phyloP scores from a whole-genome alignment of 2,113 vertebrate genomes.

The Pandion haliaetus region DNA sequence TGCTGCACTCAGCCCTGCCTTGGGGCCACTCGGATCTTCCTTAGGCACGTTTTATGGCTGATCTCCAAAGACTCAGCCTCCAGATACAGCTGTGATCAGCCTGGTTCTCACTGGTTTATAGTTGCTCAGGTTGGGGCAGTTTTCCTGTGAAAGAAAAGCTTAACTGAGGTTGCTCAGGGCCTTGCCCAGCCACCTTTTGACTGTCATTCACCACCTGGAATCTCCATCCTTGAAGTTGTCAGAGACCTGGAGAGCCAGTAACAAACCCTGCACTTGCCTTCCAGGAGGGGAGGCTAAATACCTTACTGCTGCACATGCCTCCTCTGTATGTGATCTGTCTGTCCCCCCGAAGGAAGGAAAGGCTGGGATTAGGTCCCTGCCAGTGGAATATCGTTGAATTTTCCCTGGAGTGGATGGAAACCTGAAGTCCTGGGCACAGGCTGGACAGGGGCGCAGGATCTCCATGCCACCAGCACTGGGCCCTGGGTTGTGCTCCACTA shows the following conservation, averaged over 20 bases:
- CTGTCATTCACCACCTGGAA: neutral
- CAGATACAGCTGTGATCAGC: neutral
- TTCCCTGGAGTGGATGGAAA: neutral
- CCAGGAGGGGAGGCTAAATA: neutral
- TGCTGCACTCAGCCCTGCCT: neutral
- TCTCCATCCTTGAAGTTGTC: neutral
- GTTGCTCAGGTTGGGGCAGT: neutral
- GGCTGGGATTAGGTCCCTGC: neutral
- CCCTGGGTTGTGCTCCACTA: neutral
- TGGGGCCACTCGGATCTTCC: neutral
- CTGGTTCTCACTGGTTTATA: neutral
- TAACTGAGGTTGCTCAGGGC: neutral
- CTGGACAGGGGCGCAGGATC: neutral
- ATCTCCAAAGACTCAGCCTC: neutral
- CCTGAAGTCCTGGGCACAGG: neutral
- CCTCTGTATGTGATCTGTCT: fast-evolving
- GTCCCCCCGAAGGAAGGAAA: neutral
- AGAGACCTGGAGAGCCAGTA: neutral
- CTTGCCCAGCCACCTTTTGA: neutral
- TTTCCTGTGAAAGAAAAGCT: neutral
- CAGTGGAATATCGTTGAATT: neutral
- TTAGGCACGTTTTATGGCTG: neutral
- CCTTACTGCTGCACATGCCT: neutral
- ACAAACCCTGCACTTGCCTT: neutral
- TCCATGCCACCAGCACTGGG: neutral